These are phyloP conservation scores for Drosophila macrothrix DNA, from an alignment of 2,888 invertebrate species.

Conservation along the genomic window DNA sequence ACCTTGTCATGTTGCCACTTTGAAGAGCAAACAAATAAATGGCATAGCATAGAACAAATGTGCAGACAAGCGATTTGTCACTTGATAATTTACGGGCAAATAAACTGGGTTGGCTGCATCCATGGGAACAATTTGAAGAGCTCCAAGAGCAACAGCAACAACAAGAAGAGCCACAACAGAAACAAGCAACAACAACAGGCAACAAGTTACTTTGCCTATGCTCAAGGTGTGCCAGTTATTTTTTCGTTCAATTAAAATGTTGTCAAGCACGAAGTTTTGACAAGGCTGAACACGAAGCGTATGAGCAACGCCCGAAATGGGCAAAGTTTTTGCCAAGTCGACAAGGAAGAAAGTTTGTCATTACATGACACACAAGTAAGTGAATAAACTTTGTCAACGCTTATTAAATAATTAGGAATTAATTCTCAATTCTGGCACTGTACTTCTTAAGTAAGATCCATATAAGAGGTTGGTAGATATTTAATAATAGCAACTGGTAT, in stretches of 20 bases:
- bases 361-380: slow-evolving; percentile 35
- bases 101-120: slow-evolving; percentile 28
- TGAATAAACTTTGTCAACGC: slow-evolving; percentile 41
- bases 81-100: slow-evolving; percentile 61
- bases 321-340: slow-evolving; percentile 28
- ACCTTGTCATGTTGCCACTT: slow-evolving; percentile 52
- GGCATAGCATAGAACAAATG: slow-evolving; percentile 55
- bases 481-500: background rate
- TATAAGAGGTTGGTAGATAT: too few species aligned
- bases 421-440: slow-evolving; percentile 5
- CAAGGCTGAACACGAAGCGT: slow-evolving; percentile 42
- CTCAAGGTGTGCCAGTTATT: slow-evolving; percentile 44
- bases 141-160: background rate
- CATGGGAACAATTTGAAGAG: background rate
- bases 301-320: slow-evolving; percentile 26
- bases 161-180: background rate
- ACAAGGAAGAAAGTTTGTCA: slow-evolving; percentile 40
- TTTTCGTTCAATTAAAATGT: slow-evolving; percentile 64
- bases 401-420: slow-evolving; percentile 49
- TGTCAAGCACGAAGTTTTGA: slow-evolving; percentile 57
- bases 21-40: slow-evolving; percentile 63
- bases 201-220: slow-evolving; percentile 32
- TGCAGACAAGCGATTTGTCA: slow-evolving; percentile 75
- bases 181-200: slow-evolving; percentile 1
- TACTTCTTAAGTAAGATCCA: background rate